Conservation (phyloP, 2,888 invertebrate species). For the Congeria kusceri region DNA sequence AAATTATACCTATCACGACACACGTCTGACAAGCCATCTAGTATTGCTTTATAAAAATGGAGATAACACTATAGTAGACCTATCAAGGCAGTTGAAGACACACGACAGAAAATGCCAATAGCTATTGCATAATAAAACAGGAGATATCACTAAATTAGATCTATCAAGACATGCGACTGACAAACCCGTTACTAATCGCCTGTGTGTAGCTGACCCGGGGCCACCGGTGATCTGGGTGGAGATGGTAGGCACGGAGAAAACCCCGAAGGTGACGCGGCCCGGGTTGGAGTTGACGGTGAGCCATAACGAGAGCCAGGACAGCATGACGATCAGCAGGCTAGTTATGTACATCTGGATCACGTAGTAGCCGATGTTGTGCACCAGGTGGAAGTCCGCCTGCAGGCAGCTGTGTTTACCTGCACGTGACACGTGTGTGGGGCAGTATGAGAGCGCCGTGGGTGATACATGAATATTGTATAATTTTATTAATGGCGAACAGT, state of each 20-base stretch:
- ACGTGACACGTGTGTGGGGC: constrained; percentile 73
- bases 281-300: constrained; percentile 80
- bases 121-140: too few species aligned
- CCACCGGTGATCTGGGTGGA: constrained; percentile 79
- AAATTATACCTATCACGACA: too few species aligned
- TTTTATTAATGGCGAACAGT: too few species aligned
- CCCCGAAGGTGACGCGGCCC: constrained; percentile 79
- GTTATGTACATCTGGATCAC: constrained; percentile 99
- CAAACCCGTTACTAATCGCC: constrained; percentile 91
- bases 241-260: constrained; percentile 80
- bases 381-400: constrained; percentile 97
- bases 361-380: constrained; percentile 99
- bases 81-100: too few species aligned
- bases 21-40: too few species aligned
- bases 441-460: too few species aligned
- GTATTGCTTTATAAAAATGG: too few species aligned
- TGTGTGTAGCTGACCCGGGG: constrained; percentile 99
- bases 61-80: too few species aligned
- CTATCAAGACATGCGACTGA: too few species aligned
- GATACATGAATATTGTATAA: too few species aligned
- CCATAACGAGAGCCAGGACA: constrained; percentile 83
- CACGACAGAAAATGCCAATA: too few species aligned
- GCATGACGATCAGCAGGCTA: constrained; percentile 87
- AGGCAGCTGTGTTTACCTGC: constrained; percentile 99
- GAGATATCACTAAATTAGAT: too few species aligned